A percentile compares a stretch with the other conserved stretches of the same genome.
Evolutionary conservation across 2,113 vertebrate genomes (phyloP).

Genomic region (Nycticebus coucang): DNA sequence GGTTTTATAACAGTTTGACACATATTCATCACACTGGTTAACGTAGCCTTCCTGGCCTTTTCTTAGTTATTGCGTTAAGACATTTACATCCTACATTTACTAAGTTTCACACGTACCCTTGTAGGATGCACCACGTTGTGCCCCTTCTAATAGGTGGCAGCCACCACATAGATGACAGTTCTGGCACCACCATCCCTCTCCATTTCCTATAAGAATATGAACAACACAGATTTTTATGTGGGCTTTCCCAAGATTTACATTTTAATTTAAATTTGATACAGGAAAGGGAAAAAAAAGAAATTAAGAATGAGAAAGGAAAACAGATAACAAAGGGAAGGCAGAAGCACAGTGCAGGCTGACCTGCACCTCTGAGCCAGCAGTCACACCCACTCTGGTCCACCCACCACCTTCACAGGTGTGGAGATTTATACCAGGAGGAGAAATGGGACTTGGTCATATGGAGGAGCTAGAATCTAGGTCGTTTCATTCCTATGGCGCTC

Average conservation of each 20-base stretch:
- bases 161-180: not conserved
- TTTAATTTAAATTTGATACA: not conserved
- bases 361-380: no score
- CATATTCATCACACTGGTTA: no score
- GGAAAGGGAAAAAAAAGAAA: not conserved
- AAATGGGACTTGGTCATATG: not conserved
- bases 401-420: not conserved
- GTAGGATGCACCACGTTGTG: no score
- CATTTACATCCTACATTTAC: no score
- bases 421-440: not conserved
- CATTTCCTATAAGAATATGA: not conserved
- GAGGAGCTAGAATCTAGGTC: not conserved
- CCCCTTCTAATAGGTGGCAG: not conserved
- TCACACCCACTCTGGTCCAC: not conserved
- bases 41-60: no score
- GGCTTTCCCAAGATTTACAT: not conserved
- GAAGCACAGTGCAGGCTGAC: not conserved
- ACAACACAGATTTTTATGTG: not conserved
- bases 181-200: not conserved
- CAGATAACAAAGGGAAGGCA: not conserved
- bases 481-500: not conserved
- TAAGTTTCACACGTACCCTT: no score
- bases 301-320: rapidly evolving
- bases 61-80: no score
- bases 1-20: no score